phyloP scores from a whole-genome alignment of 2,888 invertebrate genomes.

The Petrophora chlorosata region DNA sequence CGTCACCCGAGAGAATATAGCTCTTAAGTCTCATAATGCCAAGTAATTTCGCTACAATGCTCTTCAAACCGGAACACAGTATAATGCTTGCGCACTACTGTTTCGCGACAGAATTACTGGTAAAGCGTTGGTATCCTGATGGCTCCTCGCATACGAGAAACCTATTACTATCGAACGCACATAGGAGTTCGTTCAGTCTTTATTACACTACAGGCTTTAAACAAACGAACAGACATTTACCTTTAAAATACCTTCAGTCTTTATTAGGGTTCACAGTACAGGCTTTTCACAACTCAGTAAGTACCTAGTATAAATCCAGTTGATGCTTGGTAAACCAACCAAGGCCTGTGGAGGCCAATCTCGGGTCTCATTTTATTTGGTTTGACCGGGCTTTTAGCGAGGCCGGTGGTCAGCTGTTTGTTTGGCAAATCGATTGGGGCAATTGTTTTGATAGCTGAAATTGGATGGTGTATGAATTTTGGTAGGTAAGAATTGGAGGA shows the following conservation, averaged over 20 bases:
- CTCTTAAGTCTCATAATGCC: too few species aligned
- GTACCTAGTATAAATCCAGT: constrained; percentile 19
- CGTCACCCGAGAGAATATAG: too few species aligned
- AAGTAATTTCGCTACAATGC: too few species aligned
- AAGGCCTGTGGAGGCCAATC: constrained; percentile 4
- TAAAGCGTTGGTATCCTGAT: too few species aligned
- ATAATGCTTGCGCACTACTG: too few species aligned
- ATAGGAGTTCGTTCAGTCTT: too few species aligned
- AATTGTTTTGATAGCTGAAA: constrained; percentile 17
- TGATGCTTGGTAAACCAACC: constrained; percentile 29
- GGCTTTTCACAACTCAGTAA: neutral
- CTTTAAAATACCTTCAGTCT: neutral
- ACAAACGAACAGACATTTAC: too few species aligned
- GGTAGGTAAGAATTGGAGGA: neutral
- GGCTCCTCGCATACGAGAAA: too few species aligned
- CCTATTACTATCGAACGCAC: too few species aligned
- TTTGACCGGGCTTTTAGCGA: constrained; percentile 11
- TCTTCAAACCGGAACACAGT: too few species aligned
- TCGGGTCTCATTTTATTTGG: constrained; percentile 15
- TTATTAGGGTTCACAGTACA: neutral
- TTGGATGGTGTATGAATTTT: constrained; percentile 10
- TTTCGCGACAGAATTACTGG: too few species aligned
- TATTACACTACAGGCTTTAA: too few species aligned
- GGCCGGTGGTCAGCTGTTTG: constrained; percentile 18
- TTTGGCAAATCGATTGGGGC: constrained; percentile 19